Evolutionary conservation across 2,888 invertebrate species (phyloP).

Genomic region (Phrixothrix hirtus): DNA sequence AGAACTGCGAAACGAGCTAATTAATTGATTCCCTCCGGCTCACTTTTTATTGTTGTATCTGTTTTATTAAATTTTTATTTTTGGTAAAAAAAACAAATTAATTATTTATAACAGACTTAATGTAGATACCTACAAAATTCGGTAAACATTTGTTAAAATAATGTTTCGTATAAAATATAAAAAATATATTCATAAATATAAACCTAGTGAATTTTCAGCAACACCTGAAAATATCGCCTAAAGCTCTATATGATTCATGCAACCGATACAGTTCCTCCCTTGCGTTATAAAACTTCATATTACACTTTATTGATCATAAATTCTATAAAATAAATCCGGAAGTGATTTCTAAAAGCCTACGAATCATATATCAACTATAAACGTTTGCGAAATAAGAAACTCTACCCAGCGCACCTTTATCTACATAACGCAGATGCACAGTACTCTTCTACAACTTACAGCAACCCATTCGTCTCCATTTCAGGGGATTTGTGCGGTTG

Average conservation of each 20-base stretch:
- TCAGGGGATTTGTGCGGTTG: slow-evolving; percentile 13
- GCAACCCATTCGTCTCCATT: slow-evolving; percentile 19
- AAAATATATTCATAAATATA: no score
- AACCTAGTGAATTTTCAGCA: no score
- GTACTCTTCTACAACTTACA: slow-evolving; percentile 10
- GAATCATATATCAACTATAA: slow-evolving; percentile 11
- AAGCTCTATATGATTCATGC: no score
- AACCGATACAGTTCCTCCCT: no score
- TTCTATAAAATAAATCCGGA: slow-evolving; percentile 4
- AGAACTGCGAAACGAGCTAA: neutral
- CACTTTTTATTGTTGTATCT: no score
- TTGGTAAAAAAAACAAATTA: no score
- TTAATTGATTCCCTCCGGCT: neutral
- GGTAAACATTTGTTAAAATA: no score
- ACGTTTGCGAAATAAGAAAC: slow-evolving; percentile 15
- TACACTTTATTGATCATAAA: slow-evolving; percentile 3
- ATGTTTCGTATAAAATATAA: no score
- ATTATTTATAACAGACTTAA: no score
- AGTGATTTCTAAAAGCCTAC: slow-evolving; percentile 10
- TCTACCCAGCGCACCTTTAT: slow-evolving; percentile 12
- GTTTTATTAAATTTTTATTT: no score
- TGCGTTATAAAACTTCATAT: neutral
- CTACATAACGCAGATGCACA: slow-evolving; percentile 19
- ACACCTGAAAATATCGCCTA: no score
- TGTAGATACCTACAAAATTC: no score